Conservation (phyloP, 2,888 invertebrate genomes). For the Andrena hattorfiana region DNA sequence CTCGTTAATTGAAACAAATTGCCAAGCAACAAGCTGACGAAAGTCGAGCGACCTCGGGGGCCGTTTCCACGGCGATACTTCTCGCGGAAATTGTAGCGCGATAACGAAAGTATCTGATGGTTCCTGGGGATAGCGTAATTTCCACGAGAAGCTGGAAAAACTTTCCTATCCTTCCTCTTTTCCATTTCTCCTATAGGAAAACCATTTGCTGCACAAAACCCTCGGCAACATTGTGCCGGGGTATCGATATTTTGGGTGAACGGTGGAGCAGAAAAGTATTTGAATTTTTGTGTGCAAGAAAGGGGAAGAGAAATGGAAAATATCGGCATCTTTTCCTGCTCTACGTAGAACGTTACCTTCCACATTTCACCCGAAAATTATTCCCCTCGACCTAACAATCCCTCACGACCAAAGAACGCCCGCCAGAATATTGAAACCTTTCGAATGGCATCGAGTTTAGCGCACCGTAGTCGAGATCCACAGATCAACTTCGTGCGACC, state of each 20-base stretch:
- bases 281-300: neutral
- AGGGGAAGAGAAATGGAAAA: neutral
- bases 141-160: slow-evolving; percentile 35
- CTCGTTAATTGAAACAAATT: slow-evolving; percentile 53
- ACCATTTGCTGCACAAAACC: neutral
- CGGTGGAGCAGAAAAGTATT: neutral
- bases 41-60: slow-evolving; percentile 2
- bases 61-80: slow-evolving; percentile 36
- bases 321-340: neutral
- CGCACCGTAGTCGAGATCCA: neutral
- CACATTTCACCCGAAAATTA: neutral
- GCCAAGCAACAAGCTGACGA: slow-evolving; percentile 16
- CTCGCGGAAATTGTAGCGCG: slow-evolving; percentile 51
- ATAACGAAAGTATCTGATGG: slow-evolving; percentile 49
- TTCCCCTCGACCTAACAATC: neutral
- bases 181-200: neutral
- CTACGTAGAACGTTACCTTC: slow-evolving; percentile 39
- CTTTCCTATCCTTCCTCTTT: neutral
- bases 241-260: neutral
- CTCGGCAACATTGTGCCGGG: too few relatives aligned
- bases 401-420: neutral
- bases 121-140: slow-evolving; percentile 24
- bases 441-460: neutral
- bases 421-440: neutral
- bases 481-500: too few relatives aligned